These are phyloP conservation scores for Babylonia areolata DNA, from an alignment of 1,140 invertebrate genomes.

Conservation along the genomic window DNA sequence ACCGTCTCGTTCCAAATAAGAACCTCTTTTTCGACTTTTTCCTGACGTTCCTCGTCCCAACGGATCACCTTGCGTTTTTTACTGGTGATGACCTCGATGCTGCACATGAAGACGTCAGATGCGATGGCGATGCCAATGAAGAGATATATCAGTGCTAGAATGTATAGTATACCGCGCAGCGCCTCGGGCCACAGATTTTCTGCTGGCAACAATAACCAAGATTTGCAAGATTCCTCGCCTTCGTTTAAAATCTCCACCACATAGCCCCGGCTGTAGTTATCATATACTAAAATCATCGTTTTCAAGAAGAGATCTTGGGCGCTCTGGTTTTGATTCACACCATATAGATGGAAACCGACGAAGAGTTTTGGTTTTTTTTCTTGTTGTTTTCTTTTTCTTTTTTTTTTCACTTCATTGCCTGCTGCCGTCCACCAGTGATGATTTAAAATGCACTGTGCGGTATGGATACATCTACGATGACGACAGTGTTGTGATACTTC, in stretches of 20 bases:
- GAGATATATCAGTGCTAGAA: conserved; percentile 64
- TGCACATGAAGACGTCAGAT: conserved; percentile 80
- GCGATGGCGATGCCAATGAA: conserved; percentile 79
- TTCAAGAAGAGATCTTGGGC: background rate
- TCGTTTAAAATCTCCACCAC: conserved; percentile 52
- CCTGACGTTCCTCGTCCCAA: conserved; percentile 67
- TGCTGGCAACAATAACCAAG: conserved; percentile 70
- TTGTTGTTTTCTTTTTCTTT: no score
- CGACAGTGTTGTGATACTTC: background rate
- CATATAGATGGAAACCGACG: background rate
- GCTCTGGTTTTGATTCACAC: background rate
- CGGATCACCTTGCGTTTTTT: conserved; percentile 64
- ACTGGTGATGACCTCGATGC: conserved; percentile 78
- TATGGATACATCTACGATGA: background rate
- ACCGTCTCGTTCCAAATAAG: conserved; percentile 79
- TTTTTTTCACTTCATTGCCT: background rate
- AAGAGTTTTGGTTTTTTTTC: no score
- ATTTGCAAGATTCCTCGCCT: conserved; percentile 54
- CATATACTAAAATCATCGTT: background rate
- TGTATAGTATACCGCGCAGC: conserved; percentile 66
- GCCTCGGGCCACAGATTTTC: conserved; percentile 70
- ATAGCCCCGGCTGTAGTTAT: conserved; percentile 57
- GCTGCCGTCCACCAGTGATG: background rate
- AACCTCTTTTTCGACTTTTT: conserved; percentile 65
- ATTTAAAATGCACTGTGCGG: background rate